Evolutionary conservation across 1,140 invertebrate genomes (phyloP), one percentile per base, ranked within the genome.

Genomic region (Periplaneta americana): DNA sequence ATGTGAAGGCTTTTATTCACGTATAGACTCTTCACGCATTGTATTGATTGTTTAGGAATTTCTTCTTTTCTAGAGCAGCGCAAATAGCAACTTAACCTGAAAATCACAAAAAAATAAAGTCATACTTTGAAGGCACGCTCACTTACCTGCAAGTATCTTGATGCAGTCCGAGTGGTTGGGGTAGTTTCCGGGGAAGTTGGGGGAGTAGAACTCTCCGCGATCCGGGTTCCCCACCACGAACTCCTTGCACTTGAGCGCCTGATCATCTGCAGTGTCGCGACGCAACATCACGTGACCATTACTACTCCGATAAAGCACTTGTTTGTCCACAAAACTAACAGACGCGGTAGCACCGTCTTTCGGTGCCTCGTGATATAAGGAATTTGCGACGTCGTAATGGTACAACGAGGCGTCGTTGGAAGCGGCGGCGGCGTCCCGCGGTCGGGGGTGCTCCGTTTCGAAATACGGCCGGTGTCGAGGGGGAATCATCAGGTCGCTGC

Each of bases 111-210:
- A n/a, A n/a, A n/a, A n/a, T n/a, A n/a, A n/a, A n/a, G n/a, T n/a
- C n/a, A n/a, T n/a, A n/a, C n/a, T n/a, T n/a, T n/a, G n/a, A n/a
- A 22, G 28, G 13, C 6, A 9, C 34, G 1, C 13, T 36, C 57
- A 84, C 90, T 90, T 87, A 95, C 95, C 94, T 89, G 91, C 90
- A 79, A 96, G 90, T 32, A 94, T 89, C 75, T 91, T 90, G 75
- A 93, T 90, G 85, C 95, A 96, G 82, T 94, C 92, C 0, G 92
- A 92, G 74, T 92, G 90, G 84, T 93, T 93, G 5, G 93, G 92
- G 88, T 96, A 96, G 75, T 91, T 89, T 31, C 86, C 84, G 1
- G 95, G 94, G 88, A 93, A 95, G 81, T 91, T 91, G 0, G 95
- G 95, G 82, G 93, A 94, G 86, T 92, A 95, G 85, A 96, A 94